Base-by-base conservation (phyloP, 2,113 vertebrate genomes). In the Cygnus buccinator region DNA sequence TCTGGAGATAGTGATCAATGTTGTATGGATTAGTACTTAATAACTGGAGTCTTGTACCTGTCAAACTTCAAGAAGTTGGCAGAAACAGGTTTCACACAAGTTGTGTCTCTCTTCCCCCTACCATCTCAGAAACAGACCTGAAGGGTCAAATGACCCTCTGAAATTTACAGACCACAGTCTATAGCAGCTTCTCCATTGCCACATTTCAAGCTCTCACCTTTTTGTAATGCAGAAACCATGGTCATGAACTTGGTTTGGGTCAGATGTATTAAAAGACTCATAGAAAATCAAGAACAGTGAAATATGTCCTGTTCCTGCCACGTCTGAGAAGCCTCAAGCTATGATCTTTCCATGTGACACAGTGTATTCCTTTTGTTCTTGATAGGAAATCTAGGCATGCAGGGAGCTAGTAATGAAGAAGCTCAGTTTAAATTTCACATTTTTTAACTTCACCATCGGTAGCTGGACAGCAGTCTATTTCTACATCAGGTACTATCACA, bases 91-190 rank as follows among this genome's bases (percentile, higher is more conserved):
- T 35, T 62, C 29, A 6, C 39, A 28, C 4, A 29, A 70, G 43
- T 39, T 0, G 0, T 29, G 59, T 11, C 13, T 41, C 1, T 3
- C n/a, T 88, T 79, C 52, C 46, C 5, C 52, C 74, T 44, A 6
- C 37, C 8, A 4, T 16, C 17, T 70, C 1, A 2, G 33, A 52
- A 71, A 55, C 1, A 55, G 26, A 77, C 21, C 35, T 29, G 18
- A 20, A 81, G 22, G 35, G 20, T 48, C 58, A 62, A 71, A 9
- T 16, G 61, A 23, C 12, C 8, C 19, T 74, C 19, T 71, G 91
- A 93, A 31, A 85, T 54, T 33, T 95, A 21, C 70, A 85, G 43
- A 67, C 46, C 57, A 5, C 79, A 74, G 28, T 9, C 4, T 29
- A 0, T 20, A 86, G 39, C 41, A 77, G 2, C 21, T 82, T 86